phyloP scores from a whole-genome alignment of 2,888 invertebrate genomes.

The Platypus cylindrus region DNA sequence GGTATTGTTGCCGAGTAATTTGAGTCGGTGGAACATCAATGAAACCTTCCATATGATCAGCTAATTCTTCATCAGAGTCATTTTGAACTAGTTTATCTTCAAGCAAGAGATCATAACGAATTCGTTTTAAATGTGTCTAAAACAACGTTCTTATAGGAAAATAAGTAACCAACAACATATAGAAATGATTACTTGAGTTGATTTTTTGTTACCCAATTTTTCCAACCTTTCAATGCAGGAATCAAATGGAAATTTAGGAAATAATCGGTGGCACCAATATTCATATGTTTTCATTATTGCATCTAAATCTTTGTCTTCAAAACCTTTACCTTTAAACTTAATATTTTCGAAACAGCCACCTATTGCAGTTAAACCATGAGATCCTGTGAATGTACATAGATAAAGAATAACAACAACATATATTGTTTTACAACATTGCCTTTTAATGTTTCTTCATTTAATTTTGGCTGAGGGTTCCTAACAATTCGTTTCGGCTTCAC shows the following conservation, averaged over 20 bases:
- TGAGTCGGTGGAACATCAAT: constrained; percentile 34
- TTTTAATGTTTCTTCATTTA: constrained; percentile 58
- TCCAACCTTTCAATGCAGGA: constrained; percentile 72
- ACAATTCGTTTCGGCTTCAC: constrained; percentile 42
- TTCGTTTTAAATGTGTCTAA: constrained; percentile 53
- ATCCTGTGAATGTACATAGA: constrained; percentile 19
- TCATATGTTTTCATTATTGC: constrained; percentile 69
- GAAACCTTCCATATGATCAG: constrained; percentile 40
- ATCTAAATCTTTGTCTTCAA: constrained; percentile 73
- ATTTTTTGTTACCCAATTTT: constrained; percentile 68
- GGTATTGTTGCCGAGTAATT: no score
- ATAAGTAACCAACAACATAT: constrained; percentile 2
- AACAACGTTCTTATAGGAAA: no score
- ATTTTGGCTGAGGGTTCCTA: constrained; percentile 51
- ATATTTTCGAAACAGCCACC: constrained; percentile 69
- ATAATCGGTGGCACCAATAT: constrained; percentile 89
- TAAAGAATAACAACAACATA: not conserved
- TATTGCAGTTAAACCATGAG: constrained; percentile 69
- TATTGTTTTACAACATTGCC: constrained; percentile 32
- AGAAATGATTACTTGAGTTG: constrained; percentile 48
- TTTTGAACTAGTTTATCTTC: constrained; percentile 36
- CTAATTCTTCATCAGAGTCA: constrained; percentile 24
- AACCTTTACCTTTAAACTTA: constrained; percentile 68
- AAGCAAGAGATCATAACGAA: constrained; percentile 45
- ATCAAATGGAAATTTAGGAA: constrained; percentile 79